Evolutionary conservation across 2,888 invertebrate species (phyloP), one percentile per base, ranked within the genome.

Genomic region (Rhingia campestris): DNA sequence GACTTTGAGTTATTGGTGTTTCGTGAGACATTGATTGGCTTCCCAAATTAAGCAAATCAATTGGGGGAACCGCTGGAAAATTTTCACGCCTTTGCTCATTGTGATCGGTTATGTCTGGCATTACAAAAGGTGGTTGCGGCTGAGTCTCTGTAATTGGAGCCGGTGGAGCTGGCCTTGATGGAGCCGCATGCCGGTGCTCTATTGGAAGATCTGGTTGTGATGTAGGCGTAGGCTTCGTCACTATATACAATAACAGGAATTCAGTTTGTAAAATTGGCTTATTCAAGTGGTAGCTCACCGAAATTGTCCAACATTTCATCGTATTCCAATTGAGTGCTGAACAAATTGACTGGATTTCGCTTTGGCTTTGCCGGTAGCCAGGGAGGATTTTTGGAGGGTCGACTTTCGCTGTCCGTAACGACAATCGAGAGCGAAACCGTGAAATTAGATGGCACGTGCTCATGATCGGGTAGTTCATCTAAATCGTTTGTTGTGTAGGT

Each of bases 251-350:
- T 59, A 86, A 86, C 58, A 12, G 9, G 4, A 6, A 30, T 3
- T 30, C 4, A 32, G 33, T 35, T 45, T 2, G 10, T 9, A 32
- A 9, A 54, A 14, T 6, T 12, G 32, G 7, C 12, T 69, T 6
- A 75, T 32, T 7, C 4, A 32, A 43, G 0, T 51, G 35, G 4
- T 7, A 22, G 51, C 66, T 59, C 89, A 95, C 96, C 95, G 89
- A 97, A 97, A 89, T 96, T 96, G 88, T 97, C 97, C 33, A 96
- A 92, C 88, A 95, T 95, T 90, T 97, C 97, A 82, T 96, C 96
- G 91, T 95, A 94, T 90, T 97, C 97, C 70, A 96, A 90, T 70
- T 94, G 94, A 0, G 96, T 95, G 4, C 95, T 94, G 90, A 97
- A 97, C 0, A 97, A 91, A 39, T 88, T 88, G 81, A 87, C 87